These are phyloP conservation scores for Axea sp. DNA, from an alignment of 2,888 invertebrate genomes.

Conservation along the genomic window DNA sequence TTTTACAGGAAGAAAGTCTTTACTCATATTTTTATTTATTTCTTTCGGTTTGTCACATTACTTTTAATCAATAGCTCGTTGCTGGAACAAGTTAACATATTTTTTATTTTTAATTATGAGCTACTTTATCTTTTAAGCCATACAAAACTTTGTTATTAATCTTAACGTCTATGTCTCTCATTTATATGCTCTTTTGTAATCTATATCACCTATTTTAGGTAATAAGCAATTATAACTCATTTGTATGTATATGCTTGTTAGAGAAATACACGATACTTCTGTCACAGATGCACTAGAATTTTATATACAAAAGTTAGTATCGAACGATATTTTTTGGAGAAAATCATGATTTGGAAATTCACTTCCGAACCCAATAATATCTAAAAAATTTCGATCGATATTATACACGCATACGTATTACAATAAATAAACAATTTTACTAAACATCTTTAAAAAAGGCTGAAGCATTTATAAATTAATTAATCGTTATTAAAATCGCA, in stretches of 20 bases:
- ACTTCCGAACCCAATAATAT: not conserved
- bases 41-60: conserved; percentile 8
- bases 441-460: too few species aligned
- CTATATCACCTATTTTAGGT: conserved; percentile 39
- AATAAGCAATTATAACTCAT: conserved; percentile 47
- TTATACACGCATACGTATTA: too few species aligned
- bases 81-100: conserved; percentile 28
- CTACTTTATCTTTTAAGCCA: conserved; percentile 68
- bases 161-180: conserved; percentile 63
- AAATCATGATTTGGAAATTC: not conserved
- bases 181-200: conserved; percentile 43
- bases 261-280: conserved; percentile 47
- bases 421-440: too few species aligned
- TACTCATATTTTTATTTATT: not conserved
- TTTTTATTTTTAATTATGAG: conserved; percentile 56
- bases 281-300: conserved; percentile 36
- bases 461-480: too few species aligned
- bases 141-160: conserved; percentile 67
- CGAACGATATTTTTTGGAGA: not conserved
- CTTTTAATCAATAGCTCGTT: conserved; percentile 24
- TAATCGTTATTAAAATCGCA: too few species aligned
- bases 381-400: too few species aligned
- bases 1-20: conserved; percentile 52
- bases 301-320: conserved; percentile 39
- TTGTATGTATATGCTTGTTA: conserved; percentile 39